Evolutionary conservation across 2,888 invertebrate species (phyloP), one percentile per base, ranked within the genome.

Genomic region (Eristalinus sepulchralis): DNA sequence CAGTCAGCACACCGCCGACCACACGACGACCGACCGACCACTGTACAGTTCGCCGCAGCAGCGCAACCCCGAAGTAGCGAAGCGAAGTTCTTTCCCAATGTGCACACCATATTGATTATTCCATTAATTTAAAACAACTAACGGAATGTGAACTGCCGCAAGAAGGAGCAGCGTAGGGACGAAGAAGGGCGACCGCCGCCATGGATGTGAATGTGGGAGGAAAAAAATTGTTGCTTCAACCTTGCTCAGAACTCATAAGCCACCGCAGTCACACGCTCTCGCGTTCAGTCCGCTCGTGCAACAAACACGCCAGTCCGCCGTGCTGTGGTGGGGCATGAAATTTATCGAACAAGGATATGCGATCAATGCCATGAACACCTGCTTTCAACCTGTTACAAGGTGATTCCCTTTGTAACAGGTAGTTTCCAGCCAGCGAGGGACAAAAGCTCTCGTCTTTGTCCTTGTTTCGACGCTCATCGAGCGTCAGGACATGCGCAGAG

Each of bases 311-410:
- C 47, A 27, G 62, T 17, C 62, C 31, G 34, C 27, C 27, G 5
- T 5, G 27, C 27, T 27, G 27, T 8, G 59, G 57, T 64, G 64
- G 47, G 33, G 73, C 78, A 36, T 70, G 79, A 60, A 83, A 79
- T 78, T 79, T 75, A 86, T 82, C 70, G 75, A 83, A 86, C 78
- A 83, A 83, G 83, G 83, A 86, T 86, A 86, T 79, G 75, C 86
- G 82, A 75, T 86, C 86, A 86, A 86, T 86, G 86, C 83, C 83
- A 86, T 83, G 86, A 86, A 83, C 86, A 86, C 86, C 86, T 86
- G 86, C 70, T 72, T 82, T 83, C 86, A 86, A 86, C 86, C 86
- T 86, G 83, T 86, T 86, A 86, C 86, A 86, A 86, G 86, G 86
- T 70, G 60, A 75, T 72, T 72, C 59, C 67, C 33, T 57, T 83